phyloP scores from a whole-genome alignment of 2,888 invertebrate genomes.

The Luperina nickerlii region DNA sequence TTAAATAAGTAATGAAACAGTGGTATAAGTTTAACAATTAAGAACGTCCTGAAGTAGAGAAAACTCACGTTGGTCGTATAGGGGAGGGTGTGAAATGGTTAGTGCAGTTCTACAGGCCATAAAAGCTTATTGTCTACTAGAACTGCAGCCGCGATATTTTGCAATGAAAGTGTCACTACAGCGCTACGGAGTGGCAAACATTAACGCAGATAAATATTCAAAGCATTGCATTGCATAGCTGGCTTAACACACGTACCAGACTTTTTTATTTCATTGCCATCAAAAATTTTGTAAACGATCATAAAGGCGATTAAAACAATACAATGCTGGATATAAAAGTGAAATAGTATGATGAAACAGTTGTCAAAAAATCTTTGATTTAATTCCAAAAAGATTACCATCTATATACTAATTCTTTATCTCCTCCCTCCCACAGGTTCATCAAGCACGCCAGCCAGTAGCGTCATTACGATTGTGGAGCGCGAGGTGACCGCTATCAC shows the following conservation, averaged over 20 bases:
- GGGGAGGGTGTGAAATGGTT: slow-evolving; percentile 38
- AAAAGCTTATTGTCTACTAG: slow-evolving; percentile 48
- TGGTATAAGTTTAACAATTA: slow-evolving; percentile 42
- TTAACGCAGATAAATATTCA: slow-evolving; percentile 46
- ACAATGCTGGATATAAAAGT: neutral
- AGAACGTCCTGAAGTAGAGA: slow-evolving; percentile 11
- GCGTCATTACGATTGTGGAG: slow-evolving; percentile 46
- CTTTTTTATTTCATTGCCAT: neutral
- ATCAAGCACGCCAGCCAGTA: slow-evolving; percentile 36
- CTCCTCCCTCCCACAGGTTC: slow-evolving; percentile 21
- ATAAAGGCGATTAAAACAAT: neutral
- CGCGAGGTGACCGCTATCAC: slow-evolving; percentile 27
- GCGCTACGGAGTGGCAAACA: slow-evolving; percentile 11
- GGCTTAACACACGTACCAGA: neutral
- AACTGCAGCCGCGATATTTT: slow-evolving; percentile 36
- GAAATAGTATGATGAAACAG: neutral
- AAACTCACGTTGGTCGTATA: slow-evolving; percentile 26
- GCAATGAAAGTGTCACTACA: slow-evolving; percentile 40
- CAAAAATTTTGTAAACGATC: neutral
- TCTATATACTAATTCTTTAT: too few relatives aligned
- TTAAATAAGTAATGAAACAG: slow-evolving; percentile 44
- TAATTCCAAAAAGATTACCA: too few relatives aligned
- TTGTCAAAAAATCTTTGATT: neutral
- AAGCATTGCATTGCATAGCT: slow-evolving; percentile 19
- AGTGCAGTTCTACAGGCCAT: slow-evolving; percentile 38